Base-by-base conservation (phyloP, 2,113 vertebrate genomes). In the Hippocampus zosterae region DNA sequence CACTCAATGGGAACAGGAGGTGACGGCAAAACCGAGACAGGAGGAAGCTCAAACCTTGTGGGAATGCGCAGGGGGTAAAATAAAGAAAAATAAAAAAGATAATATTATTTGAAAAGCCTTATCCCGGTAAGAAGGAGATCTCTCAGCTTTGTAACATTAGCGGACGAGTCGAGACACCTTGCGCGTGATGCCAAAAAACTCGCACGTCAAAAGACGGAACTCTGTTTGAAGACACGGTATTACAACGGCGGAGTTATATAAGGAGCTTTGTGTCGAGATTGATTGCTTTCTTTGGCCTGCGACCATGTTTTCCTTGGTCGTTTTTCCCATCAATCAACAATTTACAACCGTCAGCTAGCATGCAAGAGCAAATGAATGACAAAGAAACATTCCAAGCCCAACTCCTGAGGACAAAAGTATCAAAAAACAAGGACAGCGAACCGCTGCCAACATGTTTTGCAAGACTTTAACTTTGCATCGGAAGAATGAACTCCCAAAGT, bases 1-100 rank as follows among this genome's bases (percentile, higher is more conserved):
- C 84, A 82, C 82, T 79, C 83, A 79, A 78, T 76, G 44, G 81
- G 76, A 87, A 82, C 72, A 80, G 77, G 83, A 71, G 72, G 61
- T 67, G 63, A 65, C 63, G 75, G 69, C 67, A 60, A 80, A 70
- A 68, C 48, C 23, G 42, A 73, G 80, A 74, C 67, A 63, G 27
- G 71, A 67, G 75, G 75, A 72, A 83, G 77, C 70, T 81, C 67
- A 74, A 77, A 81, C 8, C 68, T 67, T 41, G 44, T 60, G 60
- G 73, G 72, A 75, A 70, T 67, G 67, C 11, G 72, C n/a, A 57
- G 53, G 55, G 55, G 63, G 75, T 64, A 76, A 78, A 50, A 53
- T 23, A 13, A 56, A 25, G 13, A 37, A 37, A 37, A 37, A 37
- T 6, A 37, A 6, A 2, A 9, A 9, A n/a, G 23, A 27, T 7